Evolutionary conservation across 2,888 invertebrate species (phyloP).

Genomic region (Tinea trinotella): DNA sequence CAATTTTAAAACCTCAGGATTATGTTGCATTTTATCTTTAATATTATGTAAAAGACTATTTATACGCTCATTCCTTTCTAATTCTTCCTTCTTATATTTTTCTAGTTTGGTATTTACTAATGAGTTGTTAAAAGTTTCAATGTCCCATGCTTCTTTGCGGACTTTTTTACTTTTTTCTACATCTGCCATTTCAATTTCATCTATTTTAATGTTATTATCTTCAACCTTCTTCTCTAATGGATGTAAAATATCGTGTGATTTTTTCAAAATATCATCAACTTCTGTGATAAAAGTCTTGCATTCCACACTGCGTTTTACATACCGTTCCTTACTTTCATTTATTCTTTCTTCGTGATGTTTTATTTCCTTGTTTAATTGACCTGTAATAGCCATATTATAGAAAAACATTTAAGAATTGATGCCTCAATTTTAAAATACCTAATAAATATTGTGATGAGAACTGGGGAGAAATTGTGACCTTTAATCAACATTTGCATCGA

Average conservation of each 20-base stretch:
- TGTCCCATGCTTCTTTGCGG: slow-evolving; percentile 38
- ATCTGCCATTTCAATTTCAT: background rate
- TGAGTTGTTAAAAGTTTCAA: slow-evolving; percentile 30
- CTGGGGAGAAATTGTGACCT: too few species aligned
- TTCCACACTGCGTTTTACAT: slow-evolving; percentile 47
- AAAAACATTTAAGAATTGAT: too few species aligned
- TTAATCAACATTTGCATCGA: too few species aligned
- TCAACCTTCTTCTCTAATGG: slow-evolving; percentile 28
- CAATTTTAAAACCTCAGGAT: slow-evolving; percentile 50
- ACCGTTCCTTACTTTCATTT: slow-evolving; percentile 44
- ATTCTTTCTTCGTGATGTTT: slow-evolving; percentile 49
- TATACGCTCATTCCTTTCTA: slow-evolving; percentile 45
- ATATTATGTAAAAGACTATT: slow-evolving; percentile 49
- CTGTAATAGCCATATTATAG: too few species aligned
- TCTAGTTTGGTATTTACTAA: slow-evolving; percentile 31
- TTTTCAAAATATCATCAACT: slow-evolving; percentile 50
- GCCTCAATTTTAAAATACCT: too few species aligned
- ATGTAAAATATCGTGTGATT: slow-evolving; percentile 51
- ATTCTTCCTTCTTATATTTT: slow-evolving; percentile 37
- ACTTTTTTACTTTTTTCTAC: background rate
- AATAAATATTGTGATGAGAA: too few species aligned
- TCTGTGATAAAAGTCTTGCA: slow-evolving; percentile 56
- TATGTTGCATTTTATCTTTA: slow-evolving; percentile 61
- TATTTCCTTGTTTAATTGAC: slow-evolving; percentile 48
- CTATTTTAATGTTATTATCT: slow-evolving; percentile 9